phyloP scores from a whole-genome alignment of 2,888 invertebrate genomes.

The Chloromyia formosa region DNA sequence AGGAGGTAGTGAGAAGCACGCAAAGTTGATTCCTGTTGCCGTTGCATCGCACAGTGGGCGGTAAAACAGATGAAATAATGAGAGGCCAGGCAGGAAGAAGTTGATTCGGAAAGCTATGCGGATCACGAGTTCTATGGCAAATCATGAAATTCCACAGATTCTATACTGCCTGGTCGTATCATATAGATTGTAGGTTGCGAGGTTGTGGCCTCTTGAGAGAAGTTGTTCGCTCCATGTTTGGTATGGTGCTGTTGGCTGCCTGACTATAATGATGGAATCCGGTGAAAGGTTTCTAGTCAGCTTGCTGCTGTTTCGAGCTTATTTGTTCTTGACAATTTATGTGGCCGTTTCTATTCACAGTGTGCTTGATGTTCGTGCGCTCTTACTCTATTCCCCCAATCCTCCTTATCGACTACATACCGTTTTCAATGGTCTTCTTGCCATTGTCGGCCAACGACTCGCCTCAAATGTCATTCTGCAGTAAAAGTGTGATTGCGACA shows the following conservation, averaged over 20 bases:
- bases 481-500: background rate
- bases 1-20: constrained; percentile 1
- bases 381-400: too few relatives aligned
- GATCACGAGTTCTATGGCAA: background rate
- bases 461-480: background rate
- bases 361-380: too few relatives aligned
- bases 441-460: background rate
- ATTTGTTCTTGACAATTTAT: constrained; percentile 2
- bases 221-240: constrained; percentile 3
- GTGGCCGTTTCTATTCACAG: constrained; percentile 1
- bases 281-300: background rate
- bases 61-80: constrained; percentile 10
- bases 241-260: constrained; percentile 8
- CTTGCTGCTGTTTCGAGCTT: background rate
- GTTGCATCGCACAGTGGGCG: constrained; percentile 17
- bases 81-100: background rate
- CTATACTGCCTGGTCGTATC: constrained; percentile 19
- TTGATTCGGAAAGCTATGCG: too few relatives aligned
- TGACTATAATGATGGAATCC: background rate
- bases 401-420: background rate
- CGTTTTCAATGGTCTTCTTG: background rate
- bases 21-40: constrained; percentile 15
- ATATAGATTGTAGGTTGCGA: constrained; percentile 21
- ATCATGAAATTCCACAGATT: constrained; percentile 31
- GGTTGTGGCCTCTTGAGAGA: constrained; percentile 14